Evolutionary conservation across 2,888 invertebrate genomes (phyloP).

Genomic region (Meteorus colon): DNA sequence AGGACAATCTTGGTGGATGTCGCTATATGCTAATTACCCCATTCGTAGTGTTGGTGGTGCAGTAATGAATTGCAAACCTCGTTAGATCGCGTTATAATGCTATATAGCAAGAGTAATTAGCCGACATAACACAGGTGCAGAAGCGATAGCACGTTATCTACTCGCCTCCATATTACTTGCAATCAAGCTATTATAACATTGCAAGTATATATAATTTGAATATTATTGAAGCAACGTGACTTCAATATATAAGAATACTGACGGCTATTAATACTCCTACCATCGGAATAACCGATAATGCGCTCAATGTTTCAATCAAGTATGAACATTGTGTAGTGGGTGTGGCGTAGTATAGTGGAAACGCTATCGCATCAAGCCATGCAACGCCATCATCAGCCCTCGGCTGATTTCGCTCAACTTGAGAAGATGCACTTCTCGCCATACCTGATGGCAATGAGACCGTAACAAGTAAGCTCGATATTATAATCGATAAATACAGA

Average conservation of each 20-base stretch:
- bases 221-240: not conserved
- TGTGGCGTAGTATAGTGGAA: constrained; percentile 19
- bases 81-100: constrained; percentile 48
- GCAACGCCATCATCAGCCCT: constrained; percentile 22
- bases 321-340: constrained; percentile 14
- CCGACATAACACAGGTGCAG: constrained; percentile 44
- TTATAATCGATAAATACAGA: constrained; percentile 56
- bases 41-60: constrained; percentile 30
- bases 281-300: constrained; percentile 13
- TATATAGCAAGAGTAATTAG: constrained; percentile 51
- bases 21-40: constrained; percentile 49
- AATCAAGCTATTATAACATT: constrained; percentile 13
- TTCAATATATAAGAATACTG: constrained; percentile 14
- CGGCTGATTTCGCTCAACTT: not conserved
- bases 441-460: constrained; percentile 29
- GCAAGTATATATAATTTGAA: constrained; percentile 9
- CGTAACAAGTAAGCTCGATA: constrained; percentile 52
- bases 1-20: constrained; percentile 37
- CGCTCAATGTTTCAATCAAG: constrained; percentile 19
- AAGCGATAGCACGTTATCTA: constrained; percentile 50
- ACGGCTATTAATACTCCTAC: not conserved
- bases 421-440: constrained; percentile 25
- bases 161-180: constrained; percentile 45
- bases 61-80: constrained; percentile 53
- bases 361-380: constrained; percentile 13